These are phyloP conservation scores for Ibycter americanus DNA, from an alignment of 2,797 vertebrate species.

Conservation along the genomic window DNA sequence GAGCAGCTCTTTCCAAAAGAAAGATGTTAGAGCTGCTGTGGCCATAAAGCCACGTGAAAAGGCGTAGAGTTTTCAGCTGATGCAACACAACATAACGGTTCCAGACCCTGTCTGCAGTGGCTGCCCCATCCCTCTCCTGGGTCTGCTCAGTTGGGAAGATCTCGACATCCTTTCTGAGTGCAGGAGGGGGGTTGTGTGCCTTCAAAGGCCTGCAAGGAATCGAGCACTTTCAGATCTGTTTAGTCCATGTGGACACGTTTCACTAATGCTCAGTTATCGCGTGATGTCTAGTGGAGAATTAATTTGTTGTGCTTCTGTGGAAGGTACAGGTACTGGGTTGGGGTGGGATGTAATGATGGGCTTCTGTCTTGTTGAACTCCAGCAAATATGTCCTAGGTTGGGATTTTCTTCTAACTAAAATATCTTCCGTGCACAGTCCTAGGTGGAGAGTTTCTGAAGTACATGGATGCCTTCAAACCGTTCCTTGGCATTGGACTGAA, in stretches of 20 bases:
- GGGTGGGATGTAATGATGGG: neutral
- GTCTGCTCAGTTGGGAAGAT: neutral
- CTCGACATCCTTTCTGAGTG: neutral
- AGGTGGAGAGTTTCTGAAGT: conserved; percentile 95
- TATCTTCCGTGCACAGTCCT: conserved; percentile 78
- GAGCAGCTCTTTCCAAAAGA: neutral
- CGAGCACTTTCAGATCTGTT: neutral
- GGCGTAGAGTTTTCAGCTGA: neutral
- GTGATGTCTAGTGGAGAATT: neutral
- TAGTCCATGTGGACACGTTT: neutral
- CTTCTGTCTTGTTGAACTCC: neutral
- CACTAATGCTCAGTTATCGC: neutral
- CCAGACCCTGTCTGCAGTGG: neutral
- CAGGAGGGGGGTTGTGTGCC: neutral
- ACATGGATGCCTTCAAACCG: conserved; percentile 98
- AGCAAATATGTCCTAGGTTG: fast-evolving
- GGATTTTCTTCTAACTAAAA: neutral
- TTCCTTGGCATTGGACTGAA: conserved; percentile 95
- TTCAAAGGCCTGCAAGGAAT: neutral
- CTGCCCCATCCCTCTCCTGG: fast-evolving
- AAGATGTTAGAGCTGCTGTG: neutral
- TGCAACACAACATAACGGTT: fast-evolving
- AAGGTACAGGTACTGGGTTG: fast-evolving
- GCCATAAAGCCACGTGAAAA: no score
- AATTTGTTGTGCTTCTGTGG: neutral